A percentile compares a stretch with the other conserved stretches of the same genome.
These are phyloP conservation scores for Sus cebifrons DNA, from an alignment of 2,797 vertebrate genomes.

Conservation along the genomic window DNA sequence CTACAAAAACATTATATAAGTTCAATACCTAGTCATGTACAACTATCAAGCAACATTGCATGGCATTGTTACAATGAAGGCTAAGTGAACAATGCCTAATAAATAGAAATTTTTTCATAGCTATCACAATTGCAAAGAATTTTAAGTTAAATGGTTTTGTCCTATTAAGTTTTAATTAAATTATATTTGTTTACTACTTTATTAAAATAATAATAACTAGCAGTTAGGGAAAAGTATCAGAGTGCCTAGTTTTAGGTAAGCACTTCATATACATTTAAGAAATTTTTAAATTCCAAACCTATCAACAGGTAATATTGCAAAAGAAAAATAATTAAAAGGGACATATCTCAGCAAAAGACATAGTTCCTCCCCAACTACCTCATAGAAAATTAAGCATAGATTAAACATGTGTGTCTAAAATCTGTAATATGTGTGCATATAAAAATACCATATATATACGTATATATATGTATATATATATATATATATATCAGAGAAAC, in stretches of 20 bases:
- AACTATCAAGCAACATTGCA: not conserved
- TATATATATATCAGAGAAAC: not conserved
- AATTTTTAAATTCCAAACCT: conserved; percentile 58
- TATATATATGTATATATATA: not conserved
- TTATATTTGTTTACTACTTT: conserved; percentile 7
- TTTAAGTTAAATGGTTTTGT: not conserved
- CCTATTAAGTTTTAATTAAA: conserved; percentile 50
- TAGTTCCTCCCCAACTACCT: conserved; percentile 21
- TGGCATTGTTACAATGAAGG: not conserved
- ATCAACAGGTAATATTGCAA: conserved; percentile 19
- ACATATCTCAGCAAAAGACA: not conserved
- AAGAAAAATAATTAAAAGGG: conserved; percentile 24
- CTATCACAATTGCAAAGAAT: not conserved
- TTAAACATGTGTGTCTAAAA: not conserved
- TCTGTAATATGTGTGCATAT: not conserved
- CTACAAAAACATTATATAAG: not conserved
- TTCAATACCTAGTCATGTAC: not conserved
- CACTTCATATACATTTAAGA: conserved; percentile 49
- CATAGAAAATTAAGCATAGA: conserved; percentile 20
- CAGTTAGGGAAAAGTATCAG: conserved; percentile 33
- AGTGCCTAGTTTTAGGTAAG: not conserved
- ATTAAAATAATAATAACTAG: conserved; percentile 56
- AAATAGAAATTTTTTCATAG: conserved; percentile 2
- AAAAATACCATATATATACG: not conserved
- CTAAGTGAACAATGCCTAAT: not conserved